Base-by-base conservation (phyloP, 2,113 vertebrate species). In the Acrocephalus kingi region DNA sequence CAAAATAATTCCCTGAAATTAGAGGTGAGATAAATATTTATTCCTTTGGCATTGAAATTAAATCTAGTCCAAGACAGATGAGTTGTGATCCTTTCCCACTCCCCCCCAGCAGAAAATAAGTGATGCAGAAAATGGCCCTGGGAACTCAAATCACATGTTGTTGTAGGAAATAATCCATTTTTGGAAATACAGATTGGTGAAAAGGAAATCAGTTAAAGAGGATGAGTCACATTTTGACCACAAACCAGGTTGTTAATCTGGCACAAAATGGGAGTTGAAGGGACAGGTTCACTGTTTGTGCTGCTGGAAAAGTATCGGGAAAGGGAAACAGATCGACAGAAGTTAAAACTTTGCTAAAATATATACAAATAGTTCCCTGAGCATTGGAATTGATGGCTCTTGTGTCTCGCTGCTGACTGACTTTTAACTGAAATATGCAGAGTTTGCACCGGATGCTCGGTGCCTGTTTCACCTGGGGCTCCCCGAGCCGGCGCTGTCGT, bases 141-240 rank as follows among this genome's bases (percentile, higher is more conserved):
- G n/a, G 68, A 96, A 49, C 30, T 15, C 76, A n/a, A 62, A 64
- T 75, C 49, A 63, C 67, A 39, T 7, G 27, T 54, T 39, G 8
- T 7, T 55, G 27, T 39, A 87, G 86, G 71, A 64, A 83, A 84
- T 19, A 76, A 88, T 58, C 59, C 8, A 15, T 58, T 90, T 96
- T 90, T 73, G 54, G 76, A 90, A 79, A 54, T 62, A 77, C 2
- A 19, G 59, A 58, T 33, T 54, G 46, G 73, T 73, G 80, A 87
- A 91, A 92, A 88, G 43, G 80, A 89, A 87, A 73, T 75, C 66
- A 45, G 30, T 87, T 73, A 33, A 56, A 54, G 24, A 35, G 33
- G 67, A 31, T 80, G 84, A 92, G 63, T 84, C 67, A 79, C 6
- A 11, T 76, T 86, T 95, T 94, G 56, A 51, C 83, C 66, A 72